Evolutionary conservation across 2,797 vertebrate genomes (phyloP).

Genomic region (Hippoglossus hippoglossus): DNA sequence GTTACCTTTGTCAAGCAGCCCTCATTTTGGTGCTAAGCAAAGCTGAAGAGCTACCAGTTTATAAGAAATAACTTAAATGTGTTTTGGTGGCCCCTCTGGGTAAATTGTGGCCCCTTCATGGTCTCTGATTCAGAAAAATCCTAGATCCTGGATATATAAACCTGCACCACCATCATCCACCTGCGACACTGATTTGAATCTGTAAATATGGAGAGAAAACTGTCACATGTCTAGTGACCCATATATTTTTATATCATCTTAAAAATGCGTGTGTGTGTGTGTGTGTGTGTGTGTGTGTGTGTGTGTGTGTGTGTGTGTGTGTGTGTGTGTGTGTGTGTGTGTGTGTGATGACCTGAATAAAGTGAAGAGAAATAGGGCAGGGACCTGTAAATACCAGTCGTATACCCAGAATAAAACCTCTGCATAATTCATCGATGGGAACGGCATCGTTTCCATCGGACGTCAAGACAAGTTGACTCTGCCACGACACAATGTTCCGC

Average conservation of each 20-base stretch:
- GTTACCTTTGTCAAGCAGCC: too few species aligned
- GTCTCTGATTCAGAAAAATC: too few species aligned
- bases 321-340: not conserved
- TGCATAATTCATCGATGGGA: conserved; percentile 75
- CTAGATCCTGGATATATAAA: too few species aligned
- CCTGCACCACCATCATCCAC: not conserved
- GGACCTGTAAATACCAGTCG: conserved; percentile 65
- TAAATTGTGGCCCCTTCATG: too few species aligned
- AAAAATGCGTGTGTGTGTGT: conserved; percentile 29
- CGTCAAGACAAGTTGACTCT: conserved; percentile 46
- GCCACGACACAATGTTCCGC: conserved; percentile 27
- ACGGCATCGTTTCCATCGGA: conserved; percentile 58
- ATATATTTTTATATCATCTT: conserved; percentile 40
- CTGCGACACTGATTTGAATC: not conserved
- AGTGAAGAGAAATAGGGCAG: conserved; percentile 66
- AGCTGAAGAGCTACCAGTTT: too few species aligned
- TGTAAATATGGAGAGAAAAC: not conserved
- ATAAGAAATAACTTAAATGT: too few species aligned
- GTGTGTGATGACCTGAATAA: conserved; percentile 65
- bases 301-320: not conserved
- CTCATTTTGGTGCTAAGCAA: too few species aligned
- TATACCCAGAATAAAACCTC: conserved; percentile 67
- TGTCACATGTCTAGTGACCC: conserved; percentile 37
- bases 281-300: conserved; percentile 27
- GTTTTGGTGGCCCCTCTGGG: too few species aligned